Evolutionary conservation across 2,113 vertebrate genomes (phyloP).

Genomic region (human): DNA sequence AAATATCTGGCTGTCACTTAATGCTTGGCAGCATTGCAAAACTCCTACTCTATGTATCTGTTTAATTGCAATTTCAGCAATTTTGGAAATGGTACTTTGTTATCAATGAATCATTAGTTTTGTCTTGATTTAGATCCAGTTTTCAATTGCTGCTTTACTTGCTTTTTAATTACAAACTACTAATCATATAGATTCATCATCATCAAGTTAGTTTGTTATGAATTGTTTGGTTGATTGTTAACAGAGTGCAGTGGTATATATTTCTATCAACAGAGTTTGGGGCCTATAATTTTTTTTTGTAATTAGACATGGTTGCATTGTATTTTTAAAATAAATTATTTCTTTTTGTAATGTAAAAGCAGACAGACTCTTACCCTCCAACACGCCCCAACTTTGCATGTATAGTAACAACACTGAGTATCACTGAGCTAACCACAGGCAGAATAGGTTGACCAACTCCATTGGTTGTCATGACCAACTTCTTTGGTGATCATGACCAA

Average conservation of each 20-base stretch:
- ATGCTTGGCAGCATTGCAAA: conserved; percentile 41
- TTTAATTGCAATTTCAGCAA: conserved; percentile 61
- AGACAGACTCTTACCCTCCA: not conserved
- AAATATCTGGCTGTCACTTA: conserved; percentile 66
- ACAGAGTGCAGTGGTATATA: not conserved
- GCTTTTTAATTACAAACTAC: conserved; percentile 66
- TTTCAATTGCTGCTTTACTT: conserved; percentile 59
- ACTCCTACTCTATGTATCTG: conserved; percentile 34
- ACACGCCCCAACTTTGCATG: not conserved
- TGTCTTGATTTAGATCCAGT: conserved; percentile 55
- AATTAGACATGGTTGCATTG: not conserved
- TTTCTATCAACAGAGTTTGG: conserved; percentile 33
- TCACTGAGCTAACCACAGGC: not conserved
- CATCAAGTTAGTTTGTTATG: conserved; percentile 51
- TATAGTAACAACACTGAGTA: not conserved
- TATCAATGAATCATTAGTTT: conserved; percentile 71
- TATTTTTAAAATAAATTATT: conserved; percentile 37
- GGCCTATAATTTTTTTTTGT: not conserved
- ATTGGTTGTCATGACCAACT: not conserved
- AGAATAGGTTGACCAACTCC: not conserved
- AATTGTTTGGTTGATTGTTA: conserved; percentile 34
- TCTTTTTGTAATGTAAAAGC: not conserved
- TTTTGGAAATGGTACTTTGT: conserved; percentile 64
- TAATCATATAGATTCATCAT: conserved; percentile 57
- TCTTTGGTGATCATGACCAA: not conserved